Evolutionary conservation across 53 echinoderm and acorn worm genomes (phyloP), one percentile per base, ranked within the genome.

Genomic region (Henricia sp.): DNA sequence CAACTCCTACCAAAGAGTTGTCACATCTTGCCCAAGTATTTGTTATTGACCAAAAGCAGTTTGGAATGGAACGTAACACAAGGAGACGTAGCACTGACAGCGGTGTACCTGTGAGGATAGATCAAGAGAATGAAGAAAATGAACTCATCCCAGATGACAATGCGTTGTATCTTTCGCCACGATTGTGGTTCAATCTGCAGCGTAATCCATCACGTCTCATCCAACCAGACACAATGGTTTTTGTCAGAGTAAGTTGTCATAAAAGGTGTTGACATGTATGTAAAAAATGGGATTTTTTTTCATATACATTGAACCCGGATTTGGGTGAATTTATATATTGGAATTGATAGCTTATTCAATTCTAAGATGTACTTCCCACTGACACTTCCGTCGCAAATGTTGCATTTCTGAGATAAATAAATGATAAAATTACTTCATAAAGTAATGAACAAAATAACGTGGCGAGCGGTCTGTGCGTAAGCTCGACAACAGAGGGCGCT

Each of bases 101-200:
- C 26, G 50, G 51, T 71, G 50, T 20, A 12, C 35, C 73, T 36
- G 14, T 44, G 14, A n/a, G 23, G 40, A 59, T 33, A 44, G 54
- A 68, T 1, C 24, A 50, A 35, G 23, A 3, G 21, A 20, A 73
- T 11, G 75, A 66, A 41, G 83, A 72, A 50, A 52, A 74, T 17
- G 87, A 87, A 13, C 64, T 95, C 35, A 38, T 73, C 5, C 88
- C 91, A 21, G 85, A 87, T 44, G 77, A 90, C 23, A 84, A 88
- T 51, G 85, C 74, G 11, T 70, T 96, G 20, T 94, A 89, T 30
- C 52, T 99, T 19, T 99, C 99, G 28, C 99, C 99, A 9, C 84
- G 84, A 33, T 76, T 99, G 39, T 99, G 99, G 99, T 95, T 95
- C 36, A 99, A 99, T 67, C 59, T 99, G 17, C 94, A 99, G 51